phyloP scores from a whole-genome alignment of 2,113 vertebrate species.

The Hippoglossus stenolepis region DNA sequence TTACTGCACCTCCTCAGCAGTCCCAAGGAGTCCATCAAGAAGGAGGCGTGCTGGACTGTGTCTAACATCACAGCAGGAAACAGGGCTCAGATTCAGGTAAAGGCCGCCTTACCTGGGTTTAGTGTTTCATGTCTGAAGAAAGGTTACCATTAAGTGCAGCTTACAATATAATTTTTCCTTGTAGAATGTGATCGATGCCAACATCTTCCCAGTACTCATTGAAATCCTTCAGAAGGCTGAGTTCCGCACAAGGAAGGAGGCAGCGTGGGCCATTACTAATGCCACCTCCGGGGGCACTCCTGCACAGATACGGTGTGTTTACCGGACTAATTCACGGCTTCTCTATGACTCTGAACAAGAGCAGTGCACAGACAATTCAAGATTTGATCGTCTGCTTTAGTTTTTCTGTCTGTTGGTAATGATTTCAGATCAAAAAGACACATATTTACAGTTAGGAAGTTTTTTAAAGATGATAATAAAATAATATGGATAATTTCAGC shows the following conservation, averaged over 20 bases:
- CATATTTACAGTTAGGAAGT: too few species aligned
- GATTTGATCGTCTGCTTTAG: neutral
- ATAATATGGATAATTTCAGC: neutral
- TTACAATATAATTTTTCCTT: neutral
- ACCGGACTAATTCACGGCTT: too few species aligned
- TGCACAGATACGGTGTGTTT: conserved; percentile 77
- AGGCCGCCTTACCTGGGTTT: neutral
- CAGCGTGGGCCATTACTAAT: conserved; percentile 98
- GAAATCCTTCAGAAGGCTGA: conserved; percentile 94
- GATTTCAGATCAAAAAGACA: neutral
- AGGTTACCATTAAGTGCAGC: neutral
- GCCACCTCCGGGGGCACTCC: conserved; percentile 94
- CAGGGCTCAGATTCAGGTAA: conserved; percentile 89
- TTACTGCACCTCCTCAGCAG: conserved; percentile 92
- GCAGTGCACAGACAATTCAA: neutral
- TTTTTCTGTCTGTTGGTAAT: neutral
- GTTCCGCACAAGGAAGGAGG: conserved; percentile 97
- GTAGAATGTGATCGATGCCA: conserved; percentile 91
- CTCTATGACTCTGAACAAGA: neutral
- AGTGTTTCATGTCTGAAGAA: neutral
- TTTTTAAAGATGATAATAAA: neutral
- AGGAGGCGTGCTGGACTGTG: conserved; percentile 94
- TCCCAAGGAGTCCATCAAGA: conserved; percentile 92
- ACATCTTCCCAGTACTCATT: conserved; percentile 93
- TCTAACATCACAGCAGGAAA: conserved; percentile 95